phyloP scores from a whole-genome alignment of 2,797 vertebrate species.

The Cichlasoma orientale region DNA sequence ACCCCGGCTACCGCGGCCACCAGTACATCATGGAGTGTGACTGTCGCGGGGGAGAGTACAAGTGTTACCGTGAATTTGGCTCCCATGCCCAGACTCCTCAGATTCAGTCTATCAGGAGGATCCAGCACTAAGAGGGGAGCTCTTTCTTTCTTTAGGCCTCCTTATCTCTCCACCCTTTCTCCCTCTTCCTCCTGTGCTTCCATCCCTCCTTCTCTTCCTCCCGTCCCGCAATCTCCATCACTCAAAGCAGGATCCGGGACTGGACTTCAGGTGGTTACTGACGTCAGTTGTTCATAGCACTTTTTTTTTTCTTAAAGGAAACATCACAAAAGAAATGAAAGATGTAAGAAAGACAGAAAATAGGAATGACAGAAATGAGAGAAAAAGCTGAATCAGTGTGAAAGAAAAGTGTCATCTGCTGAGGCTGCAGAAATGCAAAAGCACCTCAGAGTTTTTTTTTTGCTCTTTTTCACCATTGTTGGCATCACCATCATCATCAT shows the following conservation, averaged over 20 bases:
- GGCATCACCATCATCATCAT: slow-evolving; percentile 47
- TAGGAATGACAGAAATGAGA: slow-evolving; percentile 64
- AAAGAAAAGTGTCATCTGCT: slow-evolving; percentile 50
- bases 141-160: slow-evolving; percentile 26
- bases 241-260: slow-evolving; percentile 58
- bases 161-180: slow-evolving; percentile 38
- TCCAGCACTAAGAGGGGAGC: slow-evolving; percentile 86
- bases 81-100: slow-evolving; percentile 91
- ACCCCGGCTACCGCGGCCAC: slow-evolving; percentile 92
- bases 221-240: slow-evolving; percentile 39
- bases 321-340: slow-evolving; percentile 62
- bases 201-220: slow-evolving; percentile 40
- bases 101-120: slow-evolving; percentile 94
- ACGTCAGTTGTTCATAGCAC: slow-evolving; percentile 69
- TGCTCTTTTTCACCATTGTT: slow-evolving; percentile 61
- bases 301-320: slow-evolving; percentile 65
- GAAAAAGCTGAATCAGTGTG: slow-evolving; percentile 51
- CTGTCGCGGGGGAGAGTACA: slow-evolving; percentile 89
- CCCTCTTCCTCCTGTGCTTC: slow-evolving; percentile 30
- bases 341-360: slow-evolving; percentile 68
- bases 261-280: slow-evolving; percentile 74
- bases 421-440: slow-evolving; percentile 52
- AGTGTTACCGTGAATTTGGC: slow-evolving; percentile 91
- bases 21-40: slow-evolving; percentile 94
- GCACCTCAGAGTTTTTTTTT: slow-evolving; percentile 32